phyloP scores from a whole-genome alignment of 2,113 vertebrate species.

The Calypte anna region DNA sequence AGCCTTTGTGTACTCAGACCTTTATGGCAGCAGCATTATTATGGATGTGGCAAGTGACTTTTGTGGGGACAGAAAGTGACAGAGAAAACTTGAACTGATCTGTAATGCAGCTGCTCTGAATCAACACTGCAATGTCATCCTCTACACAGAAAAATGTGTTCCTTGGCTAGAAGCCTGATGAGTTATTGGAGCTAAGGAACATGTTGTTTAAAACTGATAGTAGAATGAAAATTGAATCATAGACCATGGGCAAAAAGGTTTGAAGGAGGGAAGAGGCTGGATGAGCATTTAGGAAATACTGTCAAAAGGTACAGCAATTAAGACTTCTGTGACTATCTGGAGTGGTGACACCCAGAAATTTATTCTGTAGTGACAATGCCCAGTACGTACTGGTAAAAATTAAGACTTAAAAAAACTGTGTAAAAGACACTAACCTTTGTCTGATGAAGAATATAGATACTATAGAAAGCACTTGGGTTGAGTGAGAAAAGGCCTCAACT shows the following conservation, averaged over 20 bases:
- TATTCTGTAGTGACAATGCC: neutral
- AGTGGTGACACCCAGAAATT: neutral
- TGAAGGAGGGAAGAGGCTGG: neutral
- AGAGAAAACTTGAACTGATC: neutral
- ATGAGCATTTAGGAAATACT: neutral
- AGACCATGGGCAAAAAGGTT: neutral
- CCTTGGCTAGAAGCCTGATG: conserved; percentile 42
- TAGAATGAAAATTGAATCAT: conserved; percentile 28
- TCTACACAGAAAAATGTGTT: conserved; percentile 3
- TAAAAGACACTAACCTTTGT: neutral
- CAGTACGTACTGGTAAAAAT: neutral
- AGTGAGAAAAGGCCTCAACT: neutral
- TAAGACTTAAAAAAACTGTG: neutral
- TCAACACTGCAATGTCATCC: neutral
- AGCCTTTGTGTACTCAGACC: neutral
- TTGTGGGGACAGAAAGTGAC: neutral
- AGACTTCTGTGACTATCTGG: neutral
- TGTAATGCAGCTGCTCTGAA: neutral
- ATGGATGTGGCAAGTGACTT: neutral
- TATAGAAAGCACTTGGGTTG: neutral
- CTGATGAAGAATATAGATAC: neutral
- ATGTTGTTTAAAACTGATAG: conserved; percentile 39
- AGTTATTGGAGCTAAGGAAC: conserved; percentile 36
- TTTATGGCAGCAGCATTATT: neutral
- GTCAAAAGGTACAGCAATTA: neutral